Evolutionary conservation across 2,113 vertebrate species (phyloP).

Genomic region (Myodes glareolus): DNA sequence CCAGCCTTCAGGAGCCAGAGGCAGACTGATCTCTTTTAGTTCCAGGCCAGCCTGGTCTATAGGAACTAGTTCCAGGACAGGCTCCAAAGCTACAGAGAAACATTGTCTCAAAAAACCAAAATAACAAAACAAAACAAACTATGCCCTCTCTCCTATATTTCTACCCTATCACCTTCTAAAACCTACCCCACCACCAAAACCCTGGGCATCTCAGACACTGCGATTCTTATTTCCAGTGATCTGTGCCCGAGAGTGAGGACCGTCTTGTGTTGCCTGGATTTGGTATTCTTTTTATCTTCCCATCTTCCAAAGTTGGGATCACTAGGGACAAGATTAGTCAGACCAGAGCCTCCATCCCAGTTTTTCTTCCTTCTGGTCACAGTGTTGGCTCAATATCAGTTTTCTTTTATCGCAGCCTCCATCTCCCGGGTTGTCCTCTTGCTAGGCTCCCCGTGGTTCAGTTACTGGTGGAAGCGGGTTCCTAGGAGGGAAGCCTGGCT

Average conservation of each 20-base stretch:
- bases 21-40: no score
- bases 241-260: neutral
- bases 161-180: neutral
- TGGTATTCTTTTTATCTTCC: neutral
- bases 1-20: no score
- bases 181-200: accelerated
- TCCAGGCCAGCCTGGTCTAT: no score
- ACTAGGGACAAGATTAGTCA: neutral
- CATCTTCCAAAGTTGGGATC: neutral
- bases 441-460: neutral
- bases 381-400: neutral
- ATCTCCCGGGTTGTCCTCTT: neutral
- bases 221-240: no score
- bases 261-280: neutral
- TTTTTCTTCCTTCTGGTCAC: neutral
- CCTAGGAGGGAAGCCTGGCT: neutral
- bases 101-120: no score
- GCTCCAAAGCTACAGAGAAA: no score
- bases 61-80: no score
- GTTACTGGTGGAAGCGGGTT: neutral
- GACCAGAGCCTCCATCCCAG: no score
- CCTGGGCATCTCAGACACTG: neutral
- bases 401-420: neutral
- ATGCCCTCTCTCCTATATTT: neutral
- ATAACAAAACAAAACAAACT: no score